phyloP scores from a whole-genome alignment of 2,888 invertebrate genomes.

The Tanaodytes sp. region DNA sequence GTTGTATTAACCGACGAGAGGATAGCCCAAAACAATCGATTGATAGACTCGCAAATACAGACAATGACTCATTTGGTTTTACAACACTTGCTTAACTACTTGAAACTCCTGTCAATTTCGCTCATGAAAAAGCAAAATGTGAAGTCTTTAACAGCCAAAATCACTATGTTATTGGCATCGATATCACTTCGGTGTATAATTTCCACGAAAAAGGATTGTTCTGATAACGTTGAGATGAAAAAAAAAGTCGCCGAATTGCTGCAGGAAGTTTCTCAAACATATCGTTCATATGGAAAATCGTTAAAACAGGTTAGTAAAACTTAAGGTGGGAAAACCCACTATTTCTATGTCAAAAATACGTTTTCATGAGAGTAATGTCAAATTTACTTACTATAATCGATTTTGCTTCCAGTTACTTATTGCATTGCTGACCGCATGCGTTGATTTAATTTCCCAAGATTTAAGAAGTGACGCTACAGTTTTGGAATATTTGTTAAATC shows the following conservation, averaged over 20 bases:
- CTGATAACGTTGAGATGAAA: conserved; percentile 62
- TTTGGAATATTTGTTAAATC: conserved; percentile 65
- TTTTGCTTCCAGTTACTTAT: conserved; percentile 63
- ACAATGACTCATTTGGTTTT: conserved; percentile 64
- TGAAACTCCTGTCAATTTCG: conserved; percentile 58
- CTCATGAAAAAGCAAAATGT: conserved; percentile 29
- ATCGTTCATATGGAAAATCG: conserved; percentile 64
- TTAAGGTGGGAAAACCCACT: no score
- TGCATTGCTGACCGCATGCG: conserved; percentile 65
- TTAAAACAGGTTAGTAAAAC: conserved; percentile 65
- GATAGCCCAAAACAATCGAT: conserved; percentile 60
- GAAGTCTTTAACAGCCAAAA: conserved; percentile 59
- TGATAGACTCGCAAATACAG: conserved; percentile 61
- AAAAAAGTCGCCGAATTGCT: conserved; percentile 62
- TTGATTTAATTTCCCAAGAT: conserved; percentile 64
- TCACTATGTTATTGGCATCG: conserved; percentile 66
- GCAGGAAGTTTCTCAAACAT: conserved; percentile 67
- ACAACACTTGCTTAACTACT: conserved; percentile 61
- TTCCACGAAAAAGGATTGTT: conserved; percentile 65
- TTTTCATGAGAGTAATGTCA: no score
- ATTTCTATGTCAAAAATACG: neutral
- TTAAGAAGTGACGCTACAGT: conserved; percentile 62
- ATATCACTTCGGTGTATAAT: conserved; percentile 67
- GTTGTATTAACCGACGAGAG: conserved; percentile 69
- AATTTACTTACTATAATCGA: no score